A percentile compares a stretch with the other conserved stretches of the same genome.
Conservation (phyloP, 2,888 invertebrate genomes). For the Gisinianus flammeolus region DNA sequence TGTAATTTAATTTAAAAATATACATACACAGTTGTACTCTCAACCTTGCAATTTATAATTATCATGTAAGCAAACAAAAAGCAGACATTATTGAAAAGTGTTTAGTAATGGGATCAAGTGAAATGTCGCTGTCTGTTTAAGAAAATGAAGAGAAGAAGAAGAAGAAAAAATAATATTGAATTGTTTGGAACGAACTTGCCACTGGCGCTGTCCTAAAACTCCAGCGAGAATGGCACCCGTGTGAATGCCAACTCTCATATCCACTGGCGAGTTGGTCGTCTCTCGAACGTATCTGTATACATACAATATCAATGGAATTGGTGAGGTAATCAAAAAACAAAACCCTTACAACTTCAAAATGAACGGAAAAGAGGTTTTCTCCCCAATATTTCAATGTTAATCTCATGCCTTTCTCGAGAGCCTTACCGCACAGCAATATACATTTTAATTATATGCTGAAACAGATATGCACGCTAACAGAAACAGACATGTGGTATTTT, state of each 20-base stretch:
- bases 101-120: too few relatives aligned
- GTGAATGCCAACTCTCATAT: constrained; percentile 92
- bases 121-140: too few relatives aligned
- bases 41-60: neutral
- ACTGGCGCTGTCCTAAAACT: constrained; percentile 90
- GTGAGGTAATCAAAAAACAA: neutral
- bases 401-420: too few relatives aligned
- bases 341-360: neutral
- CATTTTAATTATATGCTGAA: too few relatives aligned
- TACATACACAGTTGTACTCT: neutral
- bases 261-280: constrained; percentile 90
- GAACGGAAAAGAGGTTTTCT: neutral
- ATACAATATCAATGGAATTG: neutral
- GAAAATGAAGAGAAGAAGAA: too few relatives aligned
- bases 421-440: too few relatives aligned
- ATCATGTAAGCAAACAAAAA: neutral
- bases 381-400: too few relatives aligned
- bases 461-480: too few relatives aligned
- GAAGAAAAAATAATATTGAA: too few relatives aligned
- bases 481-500: neutral
- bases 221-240: constrained; percentile 81
- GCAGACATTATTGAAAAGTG: too few relatives aligned
- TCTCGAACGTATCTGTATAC: constrained; percentile 83
- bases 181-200: too few relatives aligned
- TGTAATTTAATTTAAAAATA: constrained; percentile 61